phyloP scores from a whole-genome alignment of 2,797 vertebrate species.

The Echiichthys vipera region DNA sequence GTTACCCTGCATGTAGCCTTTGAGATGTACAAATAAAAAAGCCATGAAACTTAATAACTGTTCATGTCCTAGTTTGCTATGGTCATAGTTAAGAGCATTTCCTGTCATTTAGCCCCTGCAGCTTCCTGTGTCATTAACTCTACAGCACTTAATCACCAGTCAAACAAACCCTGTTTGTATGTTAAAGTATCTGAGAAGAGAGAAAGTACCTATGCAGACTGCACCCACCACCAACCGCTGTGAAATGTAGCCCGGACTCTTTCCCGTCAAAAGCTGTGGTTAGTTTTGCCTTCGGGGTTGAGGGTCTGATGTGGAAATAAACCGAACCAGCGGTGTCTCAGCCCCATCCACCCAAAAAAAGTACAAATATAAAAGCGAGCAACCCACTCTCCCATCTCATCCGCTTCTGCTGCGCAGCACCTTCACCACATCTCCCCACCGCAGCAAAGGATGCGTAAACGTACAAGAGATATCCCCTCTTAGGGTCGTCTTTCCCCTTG shows the following conservation, averaged over 20 bases:
- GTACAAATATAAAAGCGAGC: conserved; percentile 73
- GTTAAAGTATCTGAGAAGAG: conserved; percentile 47
- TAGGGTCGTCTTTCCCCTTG: not conserved
- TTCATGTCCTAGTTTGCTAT: conserved; percentile 30
- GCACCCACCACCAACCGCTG: conserved; percentile 78
- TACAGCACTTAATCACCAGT: conserved; percentile 40
- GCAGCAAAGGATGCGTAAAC: conserved; percentile 18
- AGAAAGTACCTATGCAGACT: conserved; percentile 71
- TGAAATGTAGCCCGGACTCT: conserved; percentile 49
- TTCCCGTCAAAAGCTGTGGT: conserved; percentile 46
- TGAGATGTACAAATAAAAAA: conserved; percentile 16
- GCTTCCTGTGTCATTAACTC: conserved; percentile 22
- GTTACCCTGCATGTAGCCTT: conserved; percentile 17
- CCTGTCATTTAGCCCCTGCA: conserved; percentile 15
- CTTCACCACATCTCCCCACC: conserved; percentile 54
- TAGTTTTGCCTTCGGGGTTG: conserved; percentile 37
- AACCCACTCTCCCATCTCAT: conserved; percentile 53
- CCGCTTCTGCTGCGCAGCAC: conserved; percentile 46
- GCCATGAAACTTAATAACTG: conserved; percentile 13
- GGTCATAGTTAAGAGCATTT: conserved; percentile 3
- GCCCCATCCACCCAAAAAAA: conserved; percentile 67
- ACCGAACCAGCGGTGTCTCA: conserved; percentile 86
- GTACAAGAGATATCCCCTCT: not conserved
- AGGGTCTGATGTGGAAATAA: conserved; percentile 65
- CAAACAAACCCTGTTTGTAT: conserved; percentile 18